phyloP scores from a whole-genome alignment of 2,797 vertebrate species.

The Onychomys torridus region DNA sequence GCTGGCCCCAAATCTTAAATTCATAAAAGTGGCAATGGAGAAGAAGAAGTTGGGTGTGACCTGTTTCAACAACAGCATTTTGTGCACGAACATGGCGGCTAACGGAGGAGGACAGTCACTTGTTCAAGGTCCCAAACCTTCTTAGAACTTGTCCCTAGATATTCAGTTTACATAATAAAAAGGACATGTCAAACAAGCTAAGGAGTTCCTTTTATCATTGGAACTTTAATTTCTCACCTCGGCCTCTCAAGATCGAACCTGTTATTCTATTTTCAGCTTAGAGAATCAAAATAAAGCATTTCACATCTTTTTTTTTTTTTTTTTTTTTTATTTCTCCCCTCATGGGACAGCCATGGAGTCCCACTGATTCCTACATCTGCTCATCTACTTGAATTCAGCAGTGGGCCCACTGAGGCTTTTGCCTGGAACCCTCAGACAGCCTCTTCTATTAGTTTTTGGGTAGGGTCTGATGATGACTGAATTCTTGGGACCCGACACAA shows the following conservation, averaged over 20 bases:
- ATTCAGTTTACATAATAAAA: background rate
- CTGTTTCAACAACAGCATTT: background rate
- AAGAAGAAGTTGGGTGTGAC: background rate
- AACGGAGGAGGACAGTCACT: background rate
- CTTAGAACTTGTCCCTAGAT: background rate
- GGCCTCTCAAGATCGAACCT: background rate
- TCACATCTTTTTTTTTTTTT: too few species aligned
- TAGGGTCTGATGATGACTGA: background rate
- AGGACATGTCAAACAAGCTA: conserved; percentile 24
- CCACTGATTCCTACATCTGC: background rate
- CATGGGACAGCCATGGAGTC: background rate
- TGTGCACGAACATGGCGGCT: background rate
- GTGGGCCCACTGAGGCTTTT: background rate
- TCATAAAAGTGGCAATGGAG: background rate
- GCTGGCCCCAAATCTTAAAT: background rate
- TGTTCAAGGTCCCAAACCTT: background rate
- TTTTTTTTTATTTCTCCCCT: background rate
- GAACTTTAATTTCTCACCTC: conserved; percentile 22
- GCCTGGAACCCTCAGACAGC: background rate
- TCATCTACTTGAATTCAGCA: conserved; percentile 4
- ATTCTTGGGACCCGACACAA: background rate
- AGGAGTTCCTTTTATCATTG: background rate
- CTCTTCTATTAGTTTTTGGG: background rate
- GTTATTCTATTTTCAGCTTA: background rate
- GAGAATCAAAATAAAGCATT: conserved; percentile 37